Base-by-base conservation (phyloP, 1,140 invertebrate genomes). In the Drosophila malerkotliana region DNA sequence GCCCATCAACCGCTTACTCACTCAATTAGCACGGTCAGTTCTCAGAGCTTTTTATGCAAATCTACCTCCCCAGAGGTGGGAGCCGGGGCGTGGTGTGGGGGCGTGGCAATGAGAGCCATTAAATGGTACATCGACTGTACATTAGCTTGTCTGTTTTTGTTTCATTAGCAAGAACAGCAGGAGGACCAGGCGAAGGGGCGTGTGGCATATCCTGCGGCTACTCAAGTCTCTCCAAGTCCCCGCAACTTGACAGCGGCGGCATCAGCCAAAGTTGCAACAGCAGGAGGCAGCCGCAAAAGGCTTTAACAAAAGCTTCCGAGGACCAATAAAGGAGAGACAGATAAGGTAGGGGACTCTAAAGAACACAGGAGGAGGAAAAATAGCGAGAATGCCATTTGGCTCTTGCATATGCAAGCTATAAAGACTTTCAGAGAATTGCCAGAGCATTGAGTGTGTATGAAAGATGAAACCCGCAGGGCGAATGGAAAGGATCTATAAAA, bases 61-160 rank as follows among this genome's bases (percentile, higher is more conserved):
- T 87, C 82, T 79, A 0, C 6, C 80, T 1, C 55, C 18, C 51
- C 59, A 72, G 54, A 75, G 57, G 63, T 21, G 71, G 64, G 12
- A 10, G 1, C 12, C 9, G n/a, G 28, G 21, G 14, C 18, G 45
- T 41, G 51, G 5, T 32, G 24, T 57, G 66, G 47, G 26, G 58
- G 71, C 47, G 30, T 60, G 52, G 56, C 49, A 39, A 56, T 39
- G 55, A 41, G 67, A 21, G 26, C 83, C 83, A 87, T 87, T 87
- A 87, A 75, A 83, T 55, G 87, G 75, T 82, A 88, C 83, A 87
- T 87, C 83, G 83, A 87, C 83, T 87, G 66, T 88, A 88, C 83
- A 87, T 87, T 87, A 87, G 82, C 83, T 83, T 88, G 82, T 82
- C 75, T 82, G 82, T 85, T 87, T 85, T 85, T 78, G 82, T 85